Evolutionary conservation across 1,140 invertebrate species (phyloP), one percentile per base, ranked within the genome.

Genomic region (Hyphantria cunea): DNA sequence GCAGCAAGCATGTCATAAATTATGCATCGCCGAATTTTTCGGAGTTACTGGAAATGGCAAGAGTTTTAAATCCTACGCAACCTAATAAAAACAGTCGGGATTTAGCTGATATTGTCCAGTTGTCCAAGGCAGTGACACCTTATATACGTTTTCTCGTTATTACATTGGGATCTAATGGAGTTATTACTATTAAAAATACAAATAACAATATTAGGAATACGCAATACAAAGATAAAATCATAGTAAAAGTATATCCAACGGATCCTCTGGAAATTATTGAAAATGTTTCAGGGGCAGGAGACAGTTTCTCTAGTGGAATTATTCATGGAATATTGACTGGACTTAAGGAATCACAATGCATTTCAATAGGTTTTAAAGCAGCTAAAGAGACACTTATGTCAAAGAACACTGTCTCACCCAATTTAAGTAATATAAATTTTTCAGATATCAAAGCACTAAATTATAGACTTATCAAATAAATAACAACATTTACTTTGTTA

Each of bases 1-100:
- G 56, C 0, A 60, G 54, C n/a, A 45, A 68, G 13, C 53, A 69
- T 14, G 50, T 45, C 11, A 52, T 96, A 34, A 91, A 90, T 3
- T 94, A 93, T 68, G 91, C 93, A 0, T 94, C 95, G 6, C 96
- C 96, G 10, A 97, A 96, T 87, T 67, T 96, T 9, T 90, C 92
- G 39, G 96, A 97, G 91, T 82, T 96, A 13, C 80, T 85, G 66
- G 83, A 92, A 25, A 94, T 94, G 68, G 91, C 91, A 15, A 63
- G 67, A 33, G 70, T 61, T 68, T 59, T 91, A 47, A 64, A 80
- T 41, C 80, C 80, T 50, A 64, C 10, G 10, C 0, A 3, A 33
- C 12, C 49, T 10, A 54, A 33, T 10, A 33, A 64, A 1, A 4
- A 25, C 12, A 13, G 44, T 12, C 39, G 74, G 48, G 75, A 84